phyloP scores from a whole-genome alignment of 2,797 vertebrate species.

The Cuculus canorus region DNA sequence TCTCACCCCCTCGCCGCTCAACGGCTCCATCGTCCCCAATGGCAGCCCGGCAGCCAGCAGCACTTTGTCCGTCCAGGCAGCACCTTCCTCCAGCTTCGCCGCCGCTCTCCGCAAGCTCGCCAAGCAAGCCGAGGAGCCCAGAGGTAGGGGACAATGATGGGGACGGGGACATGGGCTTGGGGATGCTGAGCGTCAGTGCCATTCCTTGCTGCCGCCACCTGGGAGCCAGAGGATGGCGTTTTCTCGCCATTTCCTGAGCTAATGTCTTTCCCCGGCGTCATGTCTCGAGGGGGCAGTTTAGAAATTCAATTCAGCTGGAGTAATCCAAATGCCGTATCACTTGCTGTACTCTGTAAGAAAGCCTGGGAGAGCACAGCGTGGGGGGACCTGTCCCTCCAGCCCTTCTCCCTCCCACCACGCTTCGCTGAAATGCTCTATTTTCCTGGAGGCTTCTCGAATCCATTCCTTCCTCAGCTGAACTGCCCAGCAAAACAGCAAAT shows the following conservation, averaged over 20 bases:
- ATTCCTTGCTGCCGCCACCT: neutral
- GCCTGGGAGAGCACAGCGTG: fast-evolving
- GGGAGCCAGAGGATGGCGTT: fast-evolving
- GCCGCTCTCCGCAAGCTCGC: slow-evolving; percentile 98
- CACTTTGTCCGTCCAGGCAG: slow-evolving; percentile 85
- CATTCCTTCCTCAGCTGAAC: neutral
- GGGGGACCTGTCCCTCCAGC: neutral
- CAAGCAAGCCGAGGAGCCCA: slow-evolving; percentile 97
- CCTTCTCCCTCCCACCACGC: neutral
- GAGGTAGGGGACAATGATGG: slow-evolving; percentile 85
- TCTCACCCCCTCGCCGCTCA: slow-evolving; percentile 95
- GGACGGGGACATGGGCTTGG: neutral
- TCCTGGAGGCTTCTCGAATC: neutral
- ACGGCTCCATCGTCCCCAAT: slow-evolving; percentile 96
- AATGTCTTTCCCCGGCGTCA: fast-evolving
- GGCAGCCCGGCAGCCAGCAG: slow-evolving; percentile 91
- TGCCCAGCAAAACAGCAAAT: neutral
- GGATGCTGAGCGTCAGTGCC: neutral
- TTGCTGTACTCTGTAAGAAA: neutral
- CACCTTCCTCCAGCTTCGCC: slow-evolving; percentile 95
- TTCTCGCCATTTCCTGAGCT: neutral
- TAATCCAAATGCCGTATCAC: neutral
- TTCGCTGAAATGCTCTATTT: neutral
- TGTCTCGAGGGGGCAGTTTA: slow-evolving; percentile 51
- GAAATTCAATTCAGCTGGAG: neutral